Evolutionary conservation across 2,797 vertebrate species (phyloP).

Genomic region (Urocyon cinereoargenteus): DNA sequence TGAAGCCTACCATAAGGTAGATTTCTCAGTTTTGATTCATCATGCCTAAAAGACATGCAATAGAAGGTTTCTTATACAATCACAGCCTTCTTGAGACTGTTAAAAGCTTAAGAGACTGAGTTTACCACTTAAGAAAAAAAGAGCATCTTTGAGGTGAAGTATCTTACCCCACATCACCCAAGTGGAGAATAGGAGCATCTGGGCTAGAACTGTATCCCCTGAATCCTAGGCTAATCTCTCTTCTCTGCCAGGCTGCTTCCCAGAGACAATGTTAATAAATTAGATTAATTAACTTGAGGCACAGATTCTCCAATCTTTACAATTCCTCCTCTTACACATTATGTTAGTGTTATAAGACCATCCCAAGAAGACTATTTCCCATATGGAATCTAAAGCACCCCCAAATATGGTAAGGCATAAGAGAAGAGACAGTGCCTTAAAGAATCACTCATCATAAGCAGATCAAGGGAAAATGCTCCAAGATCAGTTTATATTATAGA

Average conservation of each 20-base stretch:
- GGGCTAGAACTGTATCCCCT: background rate
- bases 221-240: background rate
- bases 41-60: constrained; percentile 29
- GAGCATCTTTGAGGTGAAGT: background rate
- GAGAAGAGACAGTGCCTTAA: background rate
- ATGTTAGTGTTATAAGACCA: background rate
- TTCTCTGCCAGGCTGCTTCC: constrained; percentile 15
- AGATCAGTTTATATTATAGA: background rate
- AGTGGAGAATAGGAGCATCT: background rate
- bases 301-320: constrained; percentile 6
- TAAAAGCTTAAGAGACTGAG: background rate
- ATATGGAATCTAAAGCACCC: constrained; percentile 17
- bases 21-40: constrained; percentile 38
- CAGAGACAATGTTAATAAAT: background rate
- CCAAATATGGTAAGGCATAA: background rate
- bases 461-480: constrained; percentile 32
- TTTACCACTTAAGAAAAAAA: background rate
- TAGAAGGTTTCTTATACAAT: background rate
- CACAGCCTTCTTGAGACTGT: background rate
- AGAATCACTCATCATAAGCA: background rate
- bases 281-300: background rate
- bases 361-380: background rate
- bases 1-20: background rate
- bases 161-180: background rate
- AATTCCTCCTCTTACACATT: background rate